phyloP scores from a whole-genome alignment of 2,797 vertebrate species.

The Myiotriccus ornatus region DNA sequence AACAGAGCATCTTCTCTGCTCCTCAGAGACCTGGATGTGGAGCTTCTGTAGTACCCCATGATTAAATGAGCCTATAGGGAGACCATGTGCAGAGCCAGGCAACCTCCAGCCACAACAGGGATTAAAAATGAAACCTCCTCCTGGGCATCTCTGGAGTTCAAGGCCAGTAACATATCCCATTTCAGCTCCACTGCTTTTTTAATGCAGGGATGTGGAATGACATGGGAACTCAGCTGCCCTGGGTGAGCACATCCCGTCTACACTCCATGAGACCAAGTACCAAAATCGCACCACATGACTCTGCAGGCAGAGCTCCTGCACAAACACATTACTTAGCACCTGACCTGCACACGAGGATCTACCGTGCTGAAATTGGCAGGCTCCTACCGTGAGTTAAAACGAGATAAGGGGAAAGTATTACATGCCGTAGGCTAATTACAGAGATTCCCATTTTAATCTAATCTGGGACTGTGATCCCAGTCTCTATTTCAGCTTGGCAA shows the following conservation, averaged over 20 bases:
- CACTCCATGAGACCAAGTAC: fast-evolving
- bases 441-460: conserved; percentile 21
- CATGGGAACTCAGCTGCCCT: not conserved
- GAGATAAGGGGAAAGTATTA: conserved; percentile 40
- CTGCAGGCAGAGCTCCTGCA: not conserved
- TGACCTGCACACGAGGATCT: not conserved
- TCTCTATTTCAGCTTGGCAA: not conserved
- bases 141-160: not conserved
- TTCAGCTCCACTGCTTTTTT: not conserved
- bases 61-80: not conserved
- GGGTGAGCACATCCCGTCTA: fast-evolving
- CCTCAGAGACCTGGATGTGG: not conserved
- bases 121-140: not conserved
- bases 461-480: not conserved
- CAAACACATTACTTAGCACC: not conserved
- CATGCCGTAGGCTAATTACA: not conserved
- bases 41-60: not conserved
- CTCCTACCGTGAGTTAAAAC: not conserved
- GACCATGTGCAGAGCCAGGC: not conserved
- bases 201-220: not conserved
- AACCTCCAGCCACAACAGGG: not conserved
- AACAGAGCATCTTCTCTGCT: not conserved
- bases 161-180: not conserved
- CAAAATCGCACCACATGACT: not conserved
- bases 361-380: conserved; percentile 31